Percentiles rank a stretch among this genome's conserved stretches.
Conservation (phyloP, 2,888 invertebrate genomes). For the Penaeus monodon region DNA sequence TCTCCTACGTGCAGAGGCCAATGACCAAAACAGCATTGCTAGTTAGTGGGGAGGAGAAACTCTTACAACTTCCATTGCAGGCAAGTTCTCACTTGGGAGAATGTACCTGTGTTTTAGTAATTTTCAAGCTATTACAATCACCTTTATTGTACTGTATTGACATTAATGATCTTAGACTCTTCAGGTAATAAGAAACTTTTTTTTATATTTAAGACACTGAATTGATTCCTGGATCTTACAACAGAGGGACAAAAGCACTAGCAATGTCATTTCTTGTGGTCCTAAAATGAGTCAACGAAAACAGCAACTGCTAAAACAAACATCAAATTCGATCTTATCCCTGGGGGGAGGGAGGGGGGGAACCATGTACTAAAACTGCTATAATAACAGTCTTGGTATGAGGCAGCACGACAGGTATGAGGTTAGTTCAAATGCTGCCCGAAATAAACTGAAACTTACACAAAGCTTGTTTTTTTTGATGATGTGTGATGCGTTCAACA, state of each 20-base stretch:
- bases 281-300: neutral
- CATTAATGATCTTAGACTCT: neutral
- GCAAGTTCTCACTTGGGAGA: too few species aligned
- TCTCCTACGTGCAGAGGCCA: slow-evolving; percentile 8
- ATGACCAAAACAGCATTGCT: slow-evolving; percentile 10
- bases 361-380: slow-evolving; percentile 47
- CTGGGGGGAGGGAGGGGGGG: slow-evolving; percentile 14
- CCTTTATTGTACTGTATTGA: too few species aligned
- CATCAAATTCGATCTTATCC: slow-evolving; percentile 11
- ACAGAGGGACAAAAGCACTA: neutral
- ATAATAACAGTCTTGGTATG: slow-evolving; percentile 25
- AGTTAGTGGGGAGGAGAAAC: neutral
- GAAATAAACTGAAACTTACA: slow-evolving; percentile 56
- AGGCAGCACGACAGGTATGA: slow-evolving; percentile 40
- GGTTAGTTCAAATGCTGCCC: slow-evolving; percentile 44
- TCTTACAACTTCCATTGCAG: neutral
- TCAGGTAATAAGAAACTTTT: too few species aligned
- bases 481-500: slow-evolving; percentile 57
- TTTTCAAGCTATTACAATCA: too few species aligned
- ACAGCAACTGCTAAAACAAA: slow-evolving; percentile 39
- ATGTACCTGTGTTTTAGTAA: too few species aligned
- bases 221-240: too few species aligned
- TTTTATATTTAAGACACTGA: too few species aligned
- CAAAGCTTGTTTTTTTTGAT: slow-evolving; percentile 53
- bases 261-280: slow-evolving; percentile 16